Conservation (phyloP, 2,797 vertebrate genomes). For the Mionectes olivaceus region DNA sequence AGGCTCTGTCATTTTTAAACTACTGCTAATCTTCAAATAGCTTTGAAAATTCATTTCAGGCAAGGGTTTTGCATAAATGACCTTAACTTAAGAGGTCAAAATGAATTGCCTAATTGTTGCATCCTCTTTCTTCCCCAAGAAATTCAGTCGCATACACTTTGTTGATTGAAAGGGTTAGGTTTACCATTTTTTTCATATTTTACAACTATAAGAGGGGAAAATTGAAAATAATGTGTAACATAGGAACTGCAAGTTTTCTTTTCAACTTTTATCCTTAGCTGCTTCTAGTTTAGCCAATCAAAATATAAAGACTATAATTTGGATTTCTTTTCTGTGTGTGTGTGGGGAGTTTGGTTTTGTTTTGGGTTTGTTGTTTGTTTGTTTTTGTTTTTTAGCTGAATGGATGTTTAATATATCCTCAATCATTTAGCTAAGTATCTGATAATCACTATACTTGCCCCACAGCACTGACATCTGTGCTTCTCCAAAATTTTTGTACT, state of each 20-base stretch:
- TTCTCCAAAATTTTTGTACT: background rate
- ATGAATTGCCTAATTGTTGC: background rate
- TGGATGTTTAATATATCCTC: background rate
- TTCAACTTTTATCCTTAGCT: background rate
- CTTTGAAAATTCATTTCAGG: conserved; percentile 20
- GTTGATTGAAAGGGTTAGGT: background rate
- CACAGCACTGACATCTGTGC: background rate
- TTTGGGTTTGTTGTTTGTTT: background rate
- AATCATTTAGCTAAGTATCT: background rate
- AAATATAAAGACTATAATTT: background rate
- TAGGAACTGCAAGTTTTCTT: background rate
- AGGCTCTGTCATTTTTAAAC: background rate
- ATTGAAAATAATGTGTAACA: background rate
- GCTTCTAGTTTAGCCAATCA: background rate
- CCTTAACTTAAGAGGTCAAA: conserved; percentile 3
- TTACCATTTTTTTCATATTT: background rate
- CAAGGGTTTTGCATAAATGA: background rate
- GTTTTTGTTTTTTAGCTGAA: background rate
- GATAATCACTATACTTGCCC: background rate
- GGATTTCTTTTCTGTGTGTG: background rate
- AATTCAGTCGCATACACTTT: background rate
- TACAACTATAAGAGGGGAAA: background rate
- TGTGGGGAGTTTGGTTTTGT: no score
- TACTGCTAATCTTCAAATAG: conserved; percentile 6
- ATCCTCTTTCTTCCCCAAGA: background rate